Conservation (phyloP, 1,140 invertebrate genomes). For the Pogonomyrmex barbatus region DNA sequence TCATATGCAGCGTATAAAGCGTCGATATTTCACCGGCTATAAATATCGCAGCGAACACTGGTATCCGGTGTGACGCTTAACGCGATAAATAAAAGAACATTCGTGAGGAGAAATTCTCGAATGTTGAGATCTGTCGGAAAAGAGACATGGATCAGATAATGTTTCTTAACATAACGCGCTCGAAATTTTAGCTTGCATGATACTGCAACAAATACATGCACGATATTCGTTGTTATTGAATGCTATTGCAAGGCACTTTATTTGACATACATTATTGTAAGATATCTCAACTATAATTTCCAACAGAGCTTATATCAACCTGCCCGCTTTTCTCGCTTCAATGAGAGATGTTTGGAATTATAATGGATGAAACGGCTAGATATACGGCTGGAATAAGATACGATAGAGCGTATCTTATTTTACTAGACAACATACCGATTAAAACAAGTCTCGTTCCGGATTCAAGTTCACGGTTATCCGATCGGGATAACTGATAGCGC, state of each 20-base stretch:
- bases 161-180: not conserved
- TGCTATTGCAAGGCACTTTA: constrained; percentile 16
- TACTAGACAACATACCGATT: constrained; percentile 16
- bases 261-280: not conserved
- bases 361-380: not conserved
- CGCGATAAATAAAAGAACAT: constrained; percentile 39
- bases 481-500: constrained; percentile 44
- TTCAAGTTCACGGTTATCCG: constrained; percentile 58
- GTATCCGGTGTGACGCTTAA: not conserved
- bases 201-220: not conserved
- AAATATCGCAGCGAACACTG: constrained; percentile 28
- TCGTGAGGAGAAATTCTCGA: constrained; percentile 7
- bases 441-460: constrained; percentile 29
- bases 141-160: not conserved
- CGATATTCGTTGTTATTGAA: constrained; percentile 2
- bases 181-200: constrained; percentile 13
- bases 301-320: constrained; percentile 17
- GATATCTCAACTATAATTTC: constrained; percentile 4
- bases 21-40: constrained; percentile 51
- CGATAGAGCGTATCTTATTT: constrained; percentile 8
- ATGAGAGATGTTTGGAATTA: not conserved
- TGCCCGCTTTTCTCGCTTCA: not conserved
- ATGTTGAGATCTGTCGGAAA: not conserved
- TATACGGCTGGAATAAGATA: no score
- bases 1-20: constrained; percentile 37